Base-by-base conservation (phyloP, 2,888 invertebrate genomes). In the Miltochrista miniata region DNA sequence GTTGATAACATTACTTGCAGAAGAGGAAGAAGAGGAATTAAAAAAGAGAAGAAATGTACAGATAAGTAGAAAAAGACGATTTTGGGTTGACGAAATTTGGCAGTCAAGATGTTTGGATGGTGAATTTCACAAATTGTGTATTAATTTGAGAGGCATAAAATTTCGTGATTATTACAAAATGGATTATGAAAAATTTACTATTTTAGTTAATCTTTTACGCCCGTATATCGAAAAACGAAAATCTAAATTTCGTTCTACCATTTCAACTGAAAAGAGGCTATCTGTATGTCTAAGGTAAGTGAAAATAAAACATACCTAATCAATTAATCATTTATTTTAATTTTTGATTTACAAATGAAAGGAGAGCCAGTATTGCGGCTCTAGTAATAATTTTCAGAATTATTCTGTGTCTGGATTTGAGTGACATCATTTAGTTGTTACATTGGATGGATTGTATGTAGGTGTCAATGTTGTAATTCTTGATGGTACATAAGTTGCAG, bases 21-120 rank as follows among this genome's bases (percentile, higher is more conserved):
- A 49, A 49, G 49, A 44, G 39, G 44, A 49, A 49, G 49, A 49
- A 37, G 49, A 49, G 44, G 41, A n/a, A n/a, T n/a, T n/a, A n/a
- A n/a, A n/a, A n/a, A 44, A 33, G 33, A n/a, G 10, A 11, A 33
- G 11, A 33, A 33, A 33, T 11, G 11, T 33, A 33, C 46, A 35
- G 12, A 34, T 31, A 39, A 15, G 12, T 43, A 36, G 12, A 36
- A 36, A 39, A 29, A 31, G 35, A 15, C 35, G 15, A 11, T n/a
- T 30, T 30, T 38, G 38, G 38, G 38, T 38, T 2, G 11, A 38
- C 5, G 10, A 38, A 4, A 11, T 18, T 5, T 38, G 38, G 38
- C 9, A 10, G 10, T 11, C 15, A 11, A 38, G 38, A 38, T 4
- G 38, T 9, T 18, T 18, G 2, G 1, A 14, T 18, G 38, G 38